These are phyloP conservation scores for Austrofundulus limnaeus DNA, from an alignment of 2,113 vertebrate genomes.

Conservation along the genomic window DNA sequence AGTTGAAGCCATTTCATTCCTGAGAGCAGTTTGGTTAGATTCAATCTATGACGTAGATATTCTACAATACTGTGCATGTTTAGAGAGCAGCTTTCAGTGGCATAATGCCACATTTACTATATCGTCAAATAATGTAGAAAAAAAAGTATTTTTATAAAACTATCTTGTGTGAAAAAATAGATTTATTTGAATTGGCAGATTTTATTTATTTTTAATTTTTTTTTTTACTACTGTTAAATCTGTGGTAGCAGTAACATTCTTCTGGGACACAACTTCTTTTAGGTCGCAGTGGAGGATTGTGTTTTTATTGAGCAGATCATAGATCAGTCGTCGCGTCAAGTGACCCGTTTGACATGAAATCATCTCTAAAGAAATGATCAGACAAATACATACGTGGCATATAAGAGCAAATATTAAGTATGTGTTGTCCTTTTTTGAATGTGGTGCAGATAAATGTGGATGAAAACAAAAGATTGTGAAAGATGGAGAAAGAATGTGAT, in stretches of 20 bases:
- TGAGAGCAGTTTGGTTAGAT: slow-evolving; percentile 77
- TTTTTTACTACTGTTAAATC: slow-evolving; percentile 65
- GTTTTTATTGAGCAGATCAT: slow-evolving; percentile 1
- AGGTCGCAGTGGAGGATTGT: slow-evolving; percentile 14
- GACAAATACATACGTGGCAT: slow-evolving; percentile 19
- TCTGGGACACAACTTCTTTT: slow-evolving; percentile 46
- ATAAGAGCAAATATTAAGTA: background rate
- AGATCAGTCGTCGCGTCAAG: background rate
- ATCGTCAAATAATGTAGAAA: slow-evolving; percentile 69
- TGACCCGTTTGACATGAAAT: background rate
- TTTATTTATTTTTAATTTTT: slow-evolving; percentile 73
- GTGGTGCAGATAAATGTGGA: background rate
- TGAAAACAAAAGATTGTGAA: background rate
- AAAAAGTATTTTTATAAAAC: slow-evolving; percentile 79
- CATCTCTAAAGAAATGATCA: background rate
- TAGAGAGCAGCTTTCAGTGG: slow-evolving; percentile 79
- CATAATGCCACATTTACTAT: slow-evolving; percentile 69
- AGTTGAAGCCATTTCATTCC: slow-evolving; percentile 67
- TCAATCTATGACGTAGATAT: slow-evolving; percentile 62
- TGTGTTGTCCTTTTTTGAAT: background rate
- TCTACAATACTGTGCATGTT: slow-evolving; percentile 77
- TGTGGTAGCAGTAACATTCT: slow-evolving; percentile 60
- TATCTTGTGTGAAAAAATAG: slow-evolving; percentile 59
- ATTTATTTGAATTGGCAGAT: slow-evolving; percentile 63
- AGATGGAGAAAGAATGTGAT: background rate